Conservation (phyloP, 1,140 invertebrate genomes). For the Drosophila tropicalis region DNA sequence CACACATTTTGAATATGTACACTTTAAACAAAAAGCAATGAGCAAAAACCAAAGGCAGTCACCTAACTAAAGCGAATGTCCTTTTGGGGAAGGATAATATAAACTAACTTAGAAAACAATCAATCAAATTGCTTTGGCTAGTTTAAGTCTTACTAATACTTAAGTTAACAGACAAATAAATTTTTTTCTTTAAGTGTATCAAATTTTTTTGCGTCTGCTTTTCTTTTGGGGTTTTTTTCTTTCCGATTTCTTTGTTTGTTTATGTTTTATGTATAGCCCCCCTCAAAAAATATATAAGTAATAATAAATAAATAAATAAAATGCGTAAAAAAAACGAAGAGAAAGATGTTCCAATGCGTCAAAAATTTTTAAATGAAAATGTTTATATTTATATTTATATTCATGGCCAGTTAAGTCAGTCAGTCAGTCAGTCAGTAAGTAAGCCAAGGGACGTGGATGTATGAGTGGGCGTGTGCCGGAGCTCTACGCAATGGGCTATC, state of each 20-base stretch:
- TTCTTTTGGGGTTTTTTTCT: background rate
- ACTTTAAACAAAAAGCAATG: background rate
- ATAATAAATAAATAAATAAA: background rate
- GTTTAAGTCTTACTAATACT: no score
- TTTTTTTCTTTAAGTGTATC: background rate
- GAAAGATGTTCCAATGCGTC: conserved; percentile 29
- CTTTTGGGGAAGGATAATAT: no score
- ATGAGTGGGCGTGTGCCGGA: background rate
- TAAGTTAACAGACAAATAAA: no score
- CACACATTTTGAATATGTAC: conserved; percentile 38
- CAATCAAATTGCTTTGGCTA: no score
- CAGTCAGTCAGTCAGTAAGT: conserved; percentile 9
- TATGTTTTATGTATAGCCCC: conserved; percentile 10
- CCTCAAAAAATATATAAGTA: background rate
- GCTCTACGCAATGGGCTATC: conserved; percentile 17
- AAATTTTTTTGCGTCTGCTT: background rate
- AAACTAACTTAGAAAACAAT: no score
- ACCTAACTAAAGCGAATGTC: no score
- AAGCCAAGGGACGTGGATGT: conserved; percentile 4
- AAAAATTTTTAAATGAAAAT: conserved; percentile 62
- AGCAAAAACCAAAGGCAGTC: background rate
- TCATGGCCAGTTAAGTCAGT: conserved; percentile 30
- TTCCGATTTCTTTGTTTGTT: conserved; percentile 4
- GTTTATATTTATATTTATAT: conserved; percentile 55
- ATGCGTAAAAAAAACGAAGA: background rate